phyloP scores from a whole-genome alignment of 1,140 invertebrate species.

The Oryctes rhinoceros region DNA sequence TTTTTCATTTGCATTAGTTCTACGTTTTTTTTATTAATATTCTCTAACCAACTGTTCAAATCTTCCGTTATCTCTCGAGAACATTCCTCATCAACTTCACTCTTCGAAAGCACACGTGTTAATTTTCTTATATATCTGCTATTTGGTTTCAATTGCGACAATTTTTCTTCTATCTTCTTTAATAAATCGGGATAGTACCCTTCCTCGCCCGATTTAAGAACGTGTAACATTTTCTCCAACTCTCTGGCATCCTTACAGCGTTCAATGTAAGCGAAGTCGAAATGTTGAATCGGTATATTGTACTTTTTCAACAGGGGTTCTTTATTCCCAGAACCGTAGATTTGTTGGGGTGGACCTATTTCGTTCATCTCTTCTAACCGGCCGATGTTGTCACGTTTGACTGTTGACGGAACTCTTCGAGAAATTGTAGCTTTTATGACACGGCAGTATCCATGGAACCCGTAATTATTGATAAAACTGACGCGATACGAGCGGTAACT shows the following conservation, averaged over 20 bases:
- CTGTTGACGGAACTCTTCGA: conserved; percentile 1
- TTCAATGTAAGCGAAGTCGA: conserved; percentile 69
- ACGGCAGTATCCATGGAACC: background rate
- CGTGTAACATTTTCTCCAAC: conserved; percentile 68
- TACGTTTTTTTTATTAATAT: conserved; percentile 50
- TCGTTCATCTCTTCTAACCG: conserved; percentile 45
- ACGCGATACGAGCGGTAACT: background rate
- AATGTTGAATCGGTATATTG: conserved; percentile 67
- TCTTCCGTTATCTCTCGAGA: conserved; percentile 61
- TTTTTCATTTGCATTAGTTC: conserved; percentile 50
- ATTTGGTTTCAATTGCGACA: conserved; percentile 64
- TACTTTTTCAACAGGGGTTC: conserved; percentile 64
- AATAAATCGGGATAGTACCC: conserved; percentile 70
- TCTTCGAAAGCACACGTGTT: conserved; percentile 62
- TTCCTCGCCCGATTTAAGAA: conserved; percentile 74
- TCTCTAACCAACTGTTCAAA: conserved; percentile 52
- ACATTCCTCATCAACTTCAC: conserved; percentile 59
- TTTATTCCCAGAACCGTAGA: conserved; percentile 12
- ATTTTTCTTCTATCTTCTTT: conserved; percentile 65
- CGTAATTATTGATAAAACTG: background rate
- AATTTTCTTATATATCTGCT: conserved; percentile 64
- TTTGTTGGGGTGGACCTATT: conserved; percentile 26
- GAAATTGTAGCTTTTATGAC: conserved; percentile 11
- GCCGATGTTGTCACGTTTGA: background rate
- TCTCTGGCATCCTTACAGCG: conserved; percentile 64